phyloP scores from a whole-genome alignment of 2,797 vertebrate genomes.

The Mycteria americana region DNA sequence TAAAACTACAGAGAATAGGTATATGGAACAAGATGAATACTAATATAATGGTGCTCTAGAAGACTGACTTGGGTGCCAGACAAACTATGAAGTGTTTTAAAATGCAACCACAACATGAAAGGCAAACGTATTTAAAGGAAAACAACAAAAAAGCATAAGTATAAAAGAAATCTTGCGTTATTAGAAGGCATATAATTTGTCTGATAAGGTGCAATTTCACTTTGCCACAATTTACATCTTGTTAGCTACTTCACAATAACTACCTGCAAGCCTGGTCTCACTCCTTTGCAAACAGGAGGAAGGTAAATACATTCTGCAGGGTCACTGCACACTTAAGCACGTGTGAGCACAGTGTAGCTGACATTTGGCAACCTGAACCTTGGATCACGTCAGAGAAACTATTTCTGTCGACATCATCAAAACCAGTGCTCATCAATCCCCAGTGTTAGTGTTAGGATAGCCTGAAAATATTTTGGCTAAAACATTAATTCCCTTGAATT shows the following conservation, averaged over 20 bases:
- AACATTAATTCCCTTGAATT: conserved; percentile 24
- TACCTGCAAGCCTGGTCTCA: not conserved
- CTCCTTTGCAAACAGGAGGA: not conserved
- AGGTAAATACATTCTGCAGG: not conserved
- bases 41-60: not conserved
- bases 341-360: not conserved
- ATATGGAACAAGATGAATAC: not conserved
- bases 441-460: not conserved
- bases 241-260: not conserved
- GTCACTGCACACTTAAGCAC: not conserved
- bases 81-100: not conserved
- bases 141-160: not conserved
- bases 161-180: not conserved
- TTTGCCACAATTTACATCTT: not conserved
- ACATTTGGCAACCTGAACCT: not conserved
- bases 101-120: not conserved
- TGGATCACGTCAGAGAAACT: not conserved
- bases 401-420: not conserved
- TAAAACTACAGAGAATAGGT: not conserved
- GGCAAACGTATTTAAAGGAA: not conserved
- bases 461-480: conserved; percentile 11
- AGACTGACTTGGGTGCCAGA: not conserved
- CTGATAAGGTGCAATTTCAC: not conserved
- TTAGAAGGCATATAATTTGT: not conserved
- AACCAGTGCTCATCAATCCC: not conserved